phyloP scores from a whole-genome alignment of 92 coral and sea anemone species.

The Metridium senile region DNA sequence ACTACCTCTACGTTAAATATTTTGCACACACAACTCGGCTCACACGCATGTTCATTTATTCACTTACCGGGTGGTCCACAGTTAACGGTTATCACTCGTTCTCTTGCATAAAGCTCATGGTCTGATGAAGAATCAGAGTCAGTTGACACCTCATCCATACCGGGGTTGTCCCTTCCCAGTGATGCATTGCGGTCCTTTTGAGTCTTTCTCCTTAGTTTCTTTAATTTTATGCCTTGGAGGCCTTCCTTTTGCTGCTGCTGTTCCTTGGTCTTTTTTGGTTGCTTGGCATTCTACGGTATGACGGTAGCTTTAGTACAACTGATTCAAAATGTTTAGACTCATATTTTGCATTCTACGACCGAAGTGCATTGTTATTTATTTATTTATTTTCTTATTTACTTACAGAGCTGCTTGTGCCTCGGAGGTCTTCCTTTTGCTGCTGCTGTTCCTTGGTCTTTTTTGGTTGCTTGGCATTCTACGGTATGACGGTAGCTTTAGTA shows the following conservation, averaged over 20 bases:
- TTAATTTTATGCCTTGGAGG: neutral
- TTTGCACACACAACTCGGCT: neutral
- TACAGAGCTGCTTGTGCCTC: too few relatives aligned
- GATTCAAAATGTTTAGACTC: too few relatives aligned
- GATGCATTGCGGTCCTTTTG: neutral
- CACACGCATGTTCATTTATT: neutral
- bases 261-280: neutral
- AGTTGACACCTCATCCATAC: constrained; percentile 15
- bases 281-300: neutral
- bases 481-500: too few relatives aligned
- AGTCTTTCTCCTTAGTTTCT: neutral
- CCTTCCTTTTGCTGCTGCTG: neutral
- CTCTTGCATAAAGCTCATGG: constrained; percentile 20
- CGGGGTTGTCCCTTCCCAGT: constrained; percentile 10
- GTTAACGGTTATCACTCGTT: constrained; percentile 21
- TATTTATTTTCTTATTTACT: too few relatives aligned
- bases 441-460: neutral
- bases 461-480: neutral
- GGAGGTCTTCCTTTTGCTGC: neutral
- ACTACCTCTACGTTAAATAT: too few relatives aligned
- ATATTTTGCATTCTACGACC: too few relatives aligned
- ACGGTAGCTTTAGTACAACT: too few relatives aligned
- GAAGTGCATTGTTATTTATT: too few relatives aligned
- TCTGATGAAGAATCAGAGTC: constrained; percentile 21
- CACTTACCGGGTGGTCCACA: constrained; percentile 33